Evolutionary conservation across 2,888 invertebrate genomes (phyloP).

Genomic region (Melieria crassipennis): DNA sequence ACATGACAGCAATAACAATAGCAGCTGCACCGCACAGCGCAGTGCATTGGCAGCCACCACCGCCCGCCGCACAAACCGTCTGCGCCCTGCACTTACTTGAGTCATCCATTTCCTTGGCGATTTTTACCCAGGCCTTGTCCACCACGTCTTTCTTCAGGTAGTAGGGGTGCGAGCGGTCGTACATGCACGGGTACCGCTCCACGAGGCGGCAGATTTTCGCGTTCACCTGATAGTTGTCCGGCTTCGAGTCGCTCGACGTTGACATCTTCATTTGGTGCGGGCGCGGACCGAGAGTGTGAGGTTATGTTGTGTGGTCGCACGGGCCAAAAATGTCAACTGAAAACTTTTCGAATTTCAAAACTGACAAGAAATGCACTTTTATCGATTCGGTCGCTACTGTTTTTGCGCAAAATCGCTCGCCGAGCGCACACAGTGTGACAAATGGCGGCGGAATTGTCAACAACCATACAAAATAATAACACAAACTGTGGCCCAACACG

Average conservation of each 20-base stretch:
- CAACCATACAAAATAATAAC: constrained; percentile 34
- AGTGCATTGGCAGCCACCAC: neutral
- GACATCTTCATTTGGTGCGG: constrained; percentile 28
- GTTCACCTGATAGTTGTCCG: constrained; percentile 55
- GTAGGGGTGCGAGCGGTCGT: constrained; percentile 56
- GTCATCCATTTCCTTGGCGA: constrained; percentile 57
- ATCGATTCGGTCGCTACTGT: neutral
- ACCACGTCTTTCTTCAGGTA: constrained; percentile 57
- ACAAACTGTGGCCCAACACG: neutral
- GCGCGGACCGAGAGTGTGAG: neutral
- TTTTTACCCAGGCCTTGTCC: constrained; percentile 57
- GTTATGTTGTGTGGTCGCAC: too few species aligned
- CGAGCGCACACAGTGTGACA: constrained; percentile 1
- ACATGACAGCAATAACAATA: constrained; percentile 14
- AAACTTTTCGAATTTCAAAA: too few species aligned
- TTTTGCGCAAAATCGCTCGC: too few species aligned
- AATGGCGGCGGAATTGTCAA: constrained; percentile 14
- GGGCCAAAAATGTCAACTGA: too few species aligned
- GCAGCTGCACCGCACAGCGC: neutral
- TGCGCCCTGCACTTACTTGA: constrained; percentile 49
- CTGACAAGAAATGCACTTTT: too few species aligned
- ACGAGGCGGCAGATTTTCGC: constrained; percentile 59
- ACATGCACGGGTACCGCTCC: constrained; percentile 57
- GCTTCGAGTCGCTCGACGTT: constrained; percentile 43
- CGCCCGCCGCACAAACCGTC: neutral